Evolutionary conservation across 2,797 vertebrate species (phyloP).

Genomic region (Chaenodraco wilsoni): DNA sequence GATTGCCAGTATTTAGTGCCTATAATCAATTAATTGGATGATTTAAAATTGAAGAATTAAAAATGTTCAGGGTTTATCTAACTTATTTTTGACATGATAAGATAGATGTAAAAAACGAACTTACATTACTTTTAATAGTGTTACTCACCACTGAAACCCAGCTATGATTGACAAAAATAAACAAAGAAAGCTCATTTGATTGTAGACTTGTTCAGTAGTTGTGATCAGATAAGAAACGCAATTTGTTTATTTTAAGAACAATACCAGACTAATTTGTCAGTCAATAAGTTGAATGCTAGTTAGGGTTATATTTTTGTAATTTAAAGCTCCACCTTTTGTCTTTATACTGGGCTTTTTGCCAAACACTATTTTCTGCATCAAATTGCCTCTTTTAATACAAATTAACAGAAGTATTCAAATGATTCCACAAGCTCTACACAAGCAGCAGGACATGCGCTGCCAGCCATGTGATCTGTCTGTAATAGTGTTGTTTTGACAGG

Average conservation of each 20-base stretch:
- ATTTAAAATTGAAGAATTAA: slow-evolving; percentile 8
- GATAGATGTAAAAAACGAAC: background rate
- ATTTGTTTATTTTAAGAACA: slow-evolving; percentile 1
- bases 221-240: background rate
- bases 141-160: slow-evolving; percentile 1
- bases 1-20: slow-evolving; percentile 53
- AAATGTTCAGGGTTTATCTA: background rate
- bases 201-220: slow-evolving; percentile 4
- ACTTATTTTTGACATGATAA: background rate
- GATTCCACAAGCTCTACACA: slow-evolving; percentile 42
- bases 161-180: slow-evolving; percentile 2
- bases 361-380: slow-evolving; percentile 22
- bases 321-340: slow-evolving; percentile 2
- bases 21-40: slow-evolving; percentile 33
- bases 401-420: slow-evolving; percentile 55
- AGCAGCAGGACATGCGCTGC: slow-evolving; percentile 56
- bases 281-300: background rate
- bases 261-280: background rate
- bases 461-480: slow-evolving; percentile 62
- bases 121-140: slow-evolving; percentile 12
- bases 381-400: slow-evolving; percentile 38
- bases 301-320: slow-evolving; percentile 17
- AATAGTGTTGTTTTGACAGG: slow-evolving; percentile 67
- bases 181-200: slow-evolving; percentile 6
- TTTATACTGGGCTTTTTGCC: background rate